Evolutionary conservation across 2,113 vertebrate genomes (phyloP).

Genomic region (Pterophyllum scalare): DNA sequence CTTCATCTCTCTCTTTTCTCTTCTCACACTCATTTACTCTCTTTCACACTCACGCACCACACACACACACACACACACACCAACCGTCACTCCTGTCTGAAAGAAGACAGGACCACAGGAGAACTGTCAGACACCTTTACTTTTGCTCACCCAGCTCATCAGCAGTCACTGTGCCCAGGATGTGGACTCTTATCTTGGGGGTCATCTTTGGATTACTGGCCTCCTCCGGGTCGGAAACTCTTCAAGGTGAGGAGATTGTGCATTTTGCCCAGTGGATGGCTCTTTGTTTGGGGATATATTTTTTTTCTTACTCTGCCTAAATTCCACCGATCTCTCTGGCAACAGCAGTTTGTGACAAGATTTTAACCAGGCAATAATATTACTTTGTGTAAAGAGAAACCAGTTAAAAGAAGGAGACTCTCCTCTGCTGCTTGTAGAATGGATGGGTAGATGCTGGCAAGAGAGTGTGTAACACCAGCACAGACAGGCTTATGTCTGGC

Average conservation of each 20-base stretch:
- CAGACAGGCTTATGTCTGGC: constrained; percentile 76
- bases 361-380: constrained; percentile 11
- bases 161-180: constrained; percentile 63
- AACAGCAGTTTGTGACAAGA: constrained; percentile 18
- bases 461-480: constrained; percentile 57
- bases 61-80: constrained; percentile 21
- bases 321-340: neutral
- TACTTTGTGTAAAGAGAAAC: constrained; percentile 23
- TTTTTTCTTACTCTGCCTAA: constrained; percentile 4
- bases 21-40: constrained; percentile 24
- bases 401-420: constrained; percentile 29
- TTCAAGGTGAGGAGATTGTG: constrained; percentile 72
- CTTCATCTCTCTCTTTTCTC: constrained; percentile 10
- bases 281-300: constrained; percentile 52
- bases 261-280: constrained; percentile 24
- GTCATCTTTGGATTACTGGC: constrained; percentile 79
- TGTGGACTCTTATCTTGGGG: constrained; percentile 79
- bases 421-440: constrained; percentile 40
- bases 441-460: constrained; percentile 64
- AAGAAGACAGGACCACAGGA: constrained; percentile 65
- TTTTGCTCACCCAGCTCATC: constrained; percentile 41
- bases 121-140: constrained; percentile 60
- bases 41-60: constrained; percentile 16
- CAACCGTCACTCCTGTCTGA: constrained; percentile 67
- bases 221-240: constrained; percentile 61